Base-by-base conservation (phyloP, 2,888 invertebrate species). In the Villa cingulata region DNA sequence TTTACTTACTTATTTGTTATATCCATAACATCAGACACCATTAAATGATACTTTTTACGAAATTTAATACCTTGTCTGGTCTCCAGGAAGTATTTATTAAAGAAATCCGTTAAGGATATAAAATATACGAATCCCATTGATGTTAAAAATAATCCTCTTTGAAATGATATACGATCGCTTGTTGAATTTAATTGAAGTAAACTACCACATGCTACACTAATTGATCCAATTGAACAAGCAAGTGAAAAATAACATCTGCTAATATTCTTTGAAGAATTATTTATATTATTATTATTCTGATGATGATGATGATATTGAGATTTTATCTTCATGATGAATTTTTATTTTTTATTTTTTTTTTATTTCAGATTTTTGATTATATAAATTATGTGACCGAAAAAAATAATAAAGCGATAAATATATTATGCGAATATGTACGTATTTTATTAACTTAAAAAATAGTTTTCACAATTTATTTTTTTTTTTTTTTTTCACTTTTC, bases 1-100 rank as follows among this genome's bases (percentile, higher is more conserved):
- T 9, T 20, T 32, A 74, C 78, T 72, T 59, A 83, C 84, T 83
- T 84, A 70, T 84, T 84, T 43, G 76, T 81, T 54, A 83, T 81
- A 61, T 84, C 84, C 56, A 80, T 72, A 41, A 83, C 78, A 58
- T 83, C 82, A 12, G 77, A 78, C 56, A 74, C 72, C 59, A 74
- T 76, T 16, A 84, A 74, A 44, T 76, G 74, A 69, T 80, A 81
- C 62, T 77, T 77, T 62, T 75, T 74, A 1, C 78, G 70, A 56
- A 81, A 72, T 41, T 72, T 69, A 27, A 74, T 69, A 18, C 83
- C 83, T 38, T 68, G 64, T 42, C 64, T 67, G 14, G 83, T 81
- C 59, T 74, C 73, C 57, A 81, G 65, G 29, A 76, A 73, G 42
- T 76, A 65, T 57, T 75, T 72, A 63, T 81, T 80, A 49, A 78